Evolutionary conservation across 2,888 invertebrate species (phyloP), one percentile per base, ranked within the genome.

Genomic region (Endotricha flammealis): DNA sequence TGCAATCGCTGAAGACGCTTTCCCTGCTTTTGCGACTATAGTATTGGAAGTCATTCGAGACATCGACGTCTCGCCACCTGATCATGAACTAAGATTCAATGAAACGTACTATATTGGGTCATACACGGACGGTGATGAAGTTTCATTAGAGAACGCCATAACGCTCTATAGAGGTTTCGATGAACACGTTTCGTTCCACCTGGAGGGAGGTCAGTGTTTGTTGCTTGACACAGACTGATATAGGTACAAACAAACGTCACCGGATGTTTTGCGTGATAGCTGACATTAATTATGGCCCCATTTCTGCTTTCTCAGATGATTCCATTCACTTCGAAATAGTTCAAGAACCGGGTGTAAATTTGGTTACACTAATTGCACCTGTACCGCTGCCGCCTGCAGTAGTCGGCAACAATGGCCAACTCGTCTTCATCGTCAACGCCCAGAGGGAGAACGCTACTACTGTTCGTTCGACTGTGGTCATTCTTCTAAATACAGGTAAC

Each of bases 401-500:
- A 10, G 17, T 70, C 35, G 45, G 51, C 11, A 43, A 48, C 12
- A 49, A 60, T 30, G 52, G 44, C 13, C 50, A 61, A n/a, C 40
- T 69, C 2, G 28, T 69, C 12, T 55, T 68, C 16, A 44, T 50
- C 24, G 45, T 69, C 4, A 27, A 53, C 1, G 68, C 68, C n/a
- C 29, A 24, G 2, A 65, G 64, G 12, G 40, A 49, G 2, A 48
- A 48, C 27, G 33, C 44, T 9, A 16, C 31, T 11, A 36, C 13
- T 30, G 62, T 53, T 13, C 48, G 45, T 30, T 48, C 72, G 12
- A 56, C 52, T 4, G 58, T 71, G 36, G 56, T 51, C 6, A 62
- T 70, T 20, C 50, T 53, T 29, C 42, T 72, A 35, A 52, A 51
- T 11, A 65, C 50, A 57, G 64, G 68, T 70, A 52, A 16, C 4